Evolutionary conservation across 2,113 vertebrate species (phyloP).

Genomic region (Charina bottae): DNA sequence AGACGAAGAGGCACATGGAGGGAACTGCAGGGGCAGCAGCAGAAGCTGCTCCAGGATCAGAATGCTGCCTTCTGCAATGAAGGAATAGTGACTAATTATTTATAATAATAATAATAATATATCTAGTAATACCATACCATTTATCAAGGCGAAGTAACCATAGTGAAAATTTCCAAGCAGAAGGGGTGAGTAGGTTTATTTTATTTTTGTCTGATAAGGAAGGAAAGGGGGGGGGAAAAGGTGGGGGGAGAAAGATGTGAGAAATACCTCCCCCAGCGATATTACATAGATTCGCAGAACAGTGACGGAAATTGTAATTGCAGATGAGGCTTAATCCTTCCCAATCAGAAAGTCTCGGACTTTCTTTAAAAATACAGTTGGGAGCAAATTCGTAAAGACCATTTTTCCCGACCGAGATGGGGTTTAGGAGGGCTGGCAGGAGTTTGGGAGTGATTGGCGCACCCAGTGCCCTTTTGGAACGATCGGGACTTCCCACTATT

Average conservation of each 20-base stretch:
- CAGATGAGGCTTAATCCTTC: neutral
- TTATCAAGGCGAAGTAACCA: slow-evolving; percentile 76
- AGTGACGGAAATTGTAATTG: slow-evolving; percentile 41
- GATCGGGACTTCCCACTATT: slow-evolving; percentile 32
- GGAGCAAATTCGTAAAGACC: slow-evolving; percentile 48
- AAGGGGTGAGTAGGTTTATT: slow-evolving; percentile 71
- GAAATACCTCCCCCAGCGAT: slow-evolving; percentile 37
- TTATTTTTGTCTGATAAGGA: slow-evolving; percentile 44
- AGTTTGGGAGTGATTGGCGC: slow-evolving; percentile 38
- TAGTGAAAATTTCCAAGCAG: slow-evolving; percentile 61
- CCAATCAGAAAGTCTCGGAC: slow-evolving; percentile 28
- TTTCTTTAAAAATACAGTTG: slow-evolving; percentile 21
- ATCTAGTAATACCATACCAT: slow-evolving; percentile 80
- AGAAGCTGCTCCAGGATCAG: slow-evolving; percentile 65
- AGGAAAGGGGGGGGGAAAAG: neutral
- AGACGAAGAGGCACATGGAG: slow-evolving; percentile 76
- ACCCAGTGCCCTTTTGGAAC: slow-evolving; percentile 24
- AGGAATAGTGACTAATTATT: slow-evolving; percentile 83
- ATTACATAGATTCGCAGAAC: slow-evolving; percentile 21
- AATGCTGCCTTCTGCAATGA: slow-evolving; percentile 80
- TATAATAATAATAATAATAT: slow-evolving; percentile 85
- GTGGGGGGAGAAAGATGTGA: neutral
- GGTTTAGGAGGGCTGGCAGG: neutral
- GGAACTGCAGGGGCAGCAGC: slow-evolving; percentile 77
- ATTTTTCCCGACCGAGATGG: slow-evolving; percentile 36